Percentiles rank a stretch among this genome's conserved stretches.
phyloP scores from a whole-genome alignment of 2,113 vertebrate genomes.

The Acrocephalus arundinaceus region DNA sequence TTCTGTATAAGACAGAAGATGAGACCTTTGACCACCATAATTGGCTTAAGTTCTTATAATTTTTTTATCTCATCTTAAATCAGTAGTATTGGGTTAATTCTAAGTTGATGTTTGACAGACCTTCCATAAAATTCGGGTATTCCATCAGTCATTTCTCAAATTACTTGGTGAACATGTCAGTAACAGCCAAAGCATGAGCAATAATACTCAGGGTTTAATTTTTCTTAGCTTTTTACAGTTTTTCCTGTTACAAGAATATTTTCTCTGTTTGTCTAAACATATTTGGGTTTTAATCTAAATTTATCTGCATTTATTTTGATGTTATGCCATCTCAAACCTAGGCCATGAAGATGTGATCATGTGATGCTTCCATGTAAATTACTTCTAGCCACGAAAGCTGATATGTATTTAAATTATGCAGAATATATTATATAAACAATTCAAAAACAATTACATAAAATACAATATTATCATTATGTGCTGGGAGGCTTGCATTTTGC shows the following conservation, averaged over 20 bases:
- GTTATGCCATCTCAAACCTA: neutral
- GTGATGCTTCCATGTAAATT: neutral
- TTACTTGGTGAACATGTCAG: neutral
- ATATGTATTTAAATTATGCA: neutral
- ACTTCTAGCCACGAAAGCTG: neutral
- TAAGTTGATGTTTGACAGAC: neutral
- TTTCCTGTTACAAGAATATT: neutral
- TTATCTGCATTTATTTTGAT: neutral
- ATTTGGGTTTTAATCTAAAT: neutral
- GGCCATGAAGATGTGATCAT: neutral
- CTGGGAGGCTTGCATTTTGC: neutral
- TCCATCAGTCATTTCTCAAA: neutral
- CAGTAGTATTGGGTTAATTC: neutral
- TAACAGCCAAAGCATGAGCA: neutral
- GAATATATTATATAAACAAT: neutral
- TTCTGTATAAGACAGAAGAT: neutral
- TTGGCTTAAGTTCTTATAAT: neutral
- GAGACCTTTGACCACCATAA: neutral
- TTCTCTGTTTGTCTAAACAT: neutral
- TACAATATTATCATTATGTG: neutral
- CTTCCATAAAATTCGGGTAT: fast-evolving
- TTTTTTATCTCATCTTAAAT: neutral
- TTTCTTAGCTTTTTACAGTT: neutral
- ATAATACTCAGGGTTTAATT: neutral
- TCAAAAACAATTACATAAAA: neutral